phyloP scores from a whole-genome alignment of 2,113 vertebrate genomes.

The Hippocampus mohnikei region DNA sequence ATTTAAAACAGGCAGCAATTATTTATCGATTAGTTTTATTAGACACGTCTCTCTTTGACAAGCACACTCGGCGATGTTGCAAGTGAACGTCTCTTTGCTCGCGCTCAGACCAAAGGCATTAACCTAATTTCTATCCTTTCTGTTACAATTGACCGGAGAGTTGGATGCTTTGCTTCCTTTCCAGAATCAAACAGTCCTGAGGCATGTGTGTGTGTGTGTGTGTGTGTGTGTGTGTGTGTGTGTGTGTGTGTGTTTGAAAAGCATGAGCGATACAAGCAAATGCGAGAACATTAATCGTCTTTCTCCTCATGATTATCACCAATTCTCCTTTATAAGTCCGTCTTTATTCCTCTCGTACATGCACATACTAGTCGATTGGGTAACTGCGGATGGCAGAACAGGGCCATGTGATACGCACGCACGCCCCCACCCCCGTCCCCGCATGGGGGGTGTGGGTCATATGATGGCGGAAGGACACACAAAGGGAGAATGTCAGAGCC shows the following conservation, averaged over 20 bases:
- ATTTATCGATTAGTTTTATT: not conserved
- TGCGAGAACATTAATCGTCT: not conserved
- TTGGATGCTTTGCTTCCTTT: conserved; percentile 54
- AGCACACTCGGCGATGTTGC: conserved; percentile 4
- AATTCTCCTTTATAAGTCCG: not conserved
- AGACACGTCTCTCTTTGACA: not conserved
- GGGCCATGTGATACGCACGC: conserved; percentile 58
- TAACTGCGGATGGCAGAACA: conserved; percentile 49
- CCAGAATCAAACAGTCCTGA: conserved; percentile 42
- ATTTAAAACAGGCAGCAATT: not conserved
- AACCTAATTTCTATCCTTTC: not conserved
- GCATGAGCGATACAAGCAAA: conserved; percentile 2
- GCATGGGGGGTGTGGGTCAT: conserved; percentile 55
- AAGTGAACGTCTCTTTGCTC: conserved; percentile 34
- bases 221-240: not conserved
- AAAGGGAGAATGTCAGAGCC: conserved; percentile 47
- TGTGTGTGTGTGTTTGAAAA: not conserved
- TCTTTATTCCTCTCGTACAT: conserved; percentile 12
- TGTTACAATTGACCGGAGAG: conserved; percentile 30
- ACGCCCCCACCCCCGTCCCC: not conserved
- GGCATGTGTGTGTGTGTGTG: conserved; percentile 14
- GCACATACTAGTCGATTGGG: conserved; percentile 54
- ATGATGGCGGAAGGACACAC: conserved; percentile 47
- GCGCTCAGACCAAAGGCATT: conserved; percentile 1
- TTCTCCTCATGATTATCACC: not conserved